Evolutionary conservation across 2,888 invertebrate genomes (phyloP), one percentile per base, ranked within the genome.

Genomic region (Drosophila prostipennis): DNA sequence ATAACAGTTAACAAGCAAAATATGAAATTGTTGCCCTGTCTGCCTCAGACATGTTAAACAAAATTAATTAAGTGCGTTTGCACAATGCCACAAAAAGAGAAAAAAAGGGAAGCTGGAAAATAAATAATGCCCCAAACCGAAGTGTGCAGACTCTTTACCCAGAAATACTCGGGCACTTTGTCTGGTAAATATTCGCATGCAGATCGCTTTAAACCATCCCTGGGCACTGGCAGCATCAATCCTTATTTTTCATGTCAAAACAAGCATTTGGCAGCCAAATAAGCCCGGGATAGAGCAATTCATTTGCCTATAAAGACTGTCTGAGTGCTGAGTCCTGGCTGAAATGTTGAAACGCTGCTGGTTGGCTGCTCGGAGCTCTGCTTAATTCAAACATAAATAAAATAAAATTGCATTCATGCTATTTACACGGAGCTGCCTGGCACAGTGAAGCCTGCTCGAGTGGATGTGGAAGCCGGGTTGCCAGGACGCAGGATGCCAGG

Each of bases 1-100:
- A 76, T 64, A 70, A 57, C 65, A 70, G 74, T 80, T 83, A 78
- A 78, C 76, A 78, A 72, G 63, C 55, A 58, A 80, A 83, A 80
- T 80, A 78, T 80, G 77, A 83, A 77, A 80, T 68, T 80, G 77
- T 80, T 75, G 72, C 64, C 61, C 52, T 49, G 69, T 67, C 73
- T 53, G 61, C 14, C 70, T 63, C 63, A 39, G 68, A 46, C 65
- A 63, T 56, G 76, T 73, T 70, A 73, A 80, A 79, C 72, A 80
- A 84, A 84, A 84, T 80, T 84, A 80, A 80, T 80, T 80, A 80
- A 81, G 79, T 76, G 64, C 69, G 71, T 72, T 75, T 69, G 43
- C 49, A 43, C 57, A 56, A 39, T 46, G 39, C 53, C 58, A 45
- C 29, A 64, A 54, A 52, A 26, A 51, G 1, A 1, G 51, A 48